Conservation (phyloP, 2,113 vertebrate genomes). For the Paracanthobrama guichenoti region DNA sequence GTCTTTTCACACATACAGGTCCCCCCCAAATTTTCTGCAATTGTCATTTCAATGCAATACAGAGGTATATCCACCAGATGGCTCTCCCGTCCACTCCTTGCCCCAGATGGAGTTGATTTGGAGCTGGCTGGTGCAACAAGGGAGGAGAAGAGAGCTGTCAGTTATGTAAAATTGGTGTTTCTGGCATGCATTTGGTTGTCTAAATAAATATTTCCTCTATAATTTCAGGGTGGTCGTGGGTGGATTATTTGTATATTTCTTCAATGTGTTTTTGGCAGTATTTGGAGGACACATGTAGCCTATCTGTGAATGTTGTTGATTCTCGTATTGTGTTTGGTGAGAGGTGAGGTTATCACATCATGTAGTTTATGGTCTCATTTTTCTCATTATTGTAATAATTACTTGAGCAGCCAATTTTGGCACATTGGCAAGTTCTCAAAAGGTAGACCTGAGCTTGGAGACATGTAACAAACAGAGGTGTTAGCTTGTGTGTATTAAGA, state of each 20-base stretch:
- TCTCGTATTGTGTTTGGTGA: background rate
- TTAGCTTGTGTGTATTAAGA: background rate
- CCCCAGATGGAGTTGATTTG: conserved; percentile 71
- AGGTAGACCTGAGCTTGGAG: background rate
- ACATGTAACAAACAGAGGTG: background rate
- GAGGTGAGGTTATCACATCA: background rate
- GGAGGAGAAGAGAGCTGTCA: conserved; percentile 49
- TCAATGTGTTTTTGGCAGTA: background rate
- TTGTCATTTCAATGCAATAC: conserved; percentile 76
- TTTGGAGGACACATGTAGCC: background rate
- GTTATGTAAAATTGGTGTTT: conserved; percentile 61
- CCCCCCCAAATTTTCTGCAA: conserved; percentile 62
- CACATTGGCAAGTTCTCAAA: background rate
- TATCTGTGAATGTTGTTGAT: background rate
- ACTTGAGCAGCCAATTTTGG: background rate
- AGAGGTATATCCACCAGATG: conserved; percentile 65
- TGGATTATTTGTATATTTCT: conserved; percentile 25
- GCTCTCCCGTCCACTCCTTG: conserved; percentile 72
- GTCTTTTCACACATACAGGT: conserved; percentile 44
- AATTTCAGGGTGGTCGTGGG: conserved; percentile 35
- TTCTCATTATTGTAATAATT: background rate
- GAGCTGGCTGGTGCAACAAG: conserved; percentile 26
- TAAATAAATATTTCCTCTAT: conserved; percentile 64
- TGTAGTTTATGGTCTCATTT: background rate
- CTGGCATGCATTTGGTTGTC: conserved; percentile 63